phyloP scores from a whole-genome alignment of 2,113 vertebrate genomes.

The cat (Felis catus) region DNA sequence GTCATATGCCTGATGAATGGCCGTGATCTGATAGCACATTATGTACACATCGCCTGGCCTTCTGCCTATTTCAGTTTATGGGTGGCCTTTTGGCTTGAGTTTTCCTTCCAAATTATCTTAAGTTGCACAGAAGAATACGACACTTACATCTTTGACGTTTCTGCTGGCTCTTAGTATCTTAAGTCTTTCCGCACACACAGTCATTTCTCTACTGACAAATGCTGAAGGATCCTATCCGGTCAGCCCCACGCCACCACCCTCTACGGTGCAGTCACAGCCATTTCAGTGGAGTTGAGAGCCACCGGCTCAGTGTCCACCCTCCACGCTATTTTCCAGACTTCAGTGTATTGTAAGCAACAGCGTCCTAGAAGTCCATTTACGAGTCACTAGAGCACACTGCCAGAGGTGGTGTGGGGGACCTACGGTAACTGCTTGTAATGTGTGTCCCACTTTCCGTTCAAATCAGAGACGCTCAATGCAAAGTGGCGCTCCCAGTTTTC shows the following conservation, averaged over 20 bases:
- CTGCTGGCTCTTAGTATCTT: background rate
- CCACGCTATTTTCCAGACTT: background rate
- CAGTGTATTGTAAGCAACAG: background rate
- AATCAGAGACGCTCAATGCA: background rate
- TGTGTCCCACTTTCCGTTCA: background rate
- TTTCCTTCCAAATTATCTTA: conserved; percentile 34
- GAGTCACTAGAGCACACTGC: background rate
- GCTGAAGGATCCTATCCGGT: background rate
- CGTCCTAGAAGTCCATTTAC: background rate
- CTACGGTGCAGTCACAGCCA: background rate
- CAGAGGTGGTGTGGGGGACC: conserved; percentile 43
- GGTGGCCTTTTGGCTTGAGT: background rate
- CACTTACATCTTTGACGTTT: background rate
- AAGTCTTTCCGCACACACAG: background rate
- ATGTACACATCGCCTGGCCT: background rate
- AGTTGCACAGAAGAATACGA: background rate
- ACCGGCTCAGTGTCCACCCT: background rate
- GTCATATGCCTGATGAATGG: background rate
- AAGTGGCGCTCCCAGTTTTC: background rate
- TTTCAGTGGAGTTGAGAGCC: background rate
- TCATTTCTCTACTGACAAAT: background rate
- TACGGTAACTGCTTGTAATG: background rate
- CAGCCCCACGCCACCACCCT: background rate
- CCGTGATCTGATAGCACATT: background rate
- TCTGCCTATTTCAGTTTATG: background rate